Percentiles rank a stretch among this genome's conserved stretches.
These are phyloP conservation scores for Eupithecia pulchellata DNA, from an alignment of 2,888 invertebrate species.

Conservation along the genomic window DNA sequence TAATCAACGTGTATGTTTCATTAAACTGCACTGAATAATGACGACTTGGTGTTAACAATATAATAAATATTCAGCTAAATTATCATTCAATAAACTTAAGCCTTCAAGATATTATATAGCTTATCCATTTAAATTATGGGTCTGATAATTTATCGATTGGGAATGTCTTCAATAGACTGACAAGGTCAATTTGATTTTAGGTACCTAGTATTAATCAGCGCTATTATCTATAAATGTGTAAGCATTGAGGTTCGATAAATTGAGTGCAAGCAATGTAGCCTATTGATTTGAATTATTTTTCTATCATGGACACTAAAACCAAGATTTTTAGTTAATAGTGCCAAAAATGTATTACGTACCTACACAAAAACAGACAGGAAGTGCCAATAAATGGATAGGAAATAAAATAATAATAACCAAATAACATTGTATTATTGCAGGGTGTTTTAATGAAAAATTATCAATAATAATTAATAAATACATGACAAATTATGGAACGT, in stretches of 20 bases:
- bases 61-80: neutral
- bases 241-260: neutral
- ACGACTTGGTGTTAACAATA: neutral
- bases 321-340: neutral
- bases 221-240: neutral
- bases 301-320: neutral
- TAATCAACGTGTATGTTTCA: conserved; percentile 20
- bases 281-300: neutral
- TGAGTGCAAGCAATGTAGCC: too few species aligned
- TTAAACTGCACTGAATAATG: conserved; percentile 11
- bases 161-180: neutral
- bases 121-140: conserved; percentile 6
- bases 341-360: neutral
- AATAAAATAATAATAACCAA: neutral
- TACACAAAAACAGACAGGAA: neutral
- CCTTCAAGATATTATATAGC: conserved; percentile 8
- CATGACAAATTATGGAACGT: too few species aligned
- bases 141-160: conserved; percentile 2
- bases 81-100: conserved; percentile 13
- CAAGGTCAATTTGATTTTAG: conserved; percentile 2
- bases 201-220: neutral
- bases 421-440: neutral
- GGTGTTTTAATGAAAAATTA: neutral
- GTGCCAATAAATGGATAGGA: neutral
- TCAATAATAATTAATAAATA: neutral